Conservation (phyloP, 2,113 vertebrate species). For the Atherinomorus stipes region DNA sequence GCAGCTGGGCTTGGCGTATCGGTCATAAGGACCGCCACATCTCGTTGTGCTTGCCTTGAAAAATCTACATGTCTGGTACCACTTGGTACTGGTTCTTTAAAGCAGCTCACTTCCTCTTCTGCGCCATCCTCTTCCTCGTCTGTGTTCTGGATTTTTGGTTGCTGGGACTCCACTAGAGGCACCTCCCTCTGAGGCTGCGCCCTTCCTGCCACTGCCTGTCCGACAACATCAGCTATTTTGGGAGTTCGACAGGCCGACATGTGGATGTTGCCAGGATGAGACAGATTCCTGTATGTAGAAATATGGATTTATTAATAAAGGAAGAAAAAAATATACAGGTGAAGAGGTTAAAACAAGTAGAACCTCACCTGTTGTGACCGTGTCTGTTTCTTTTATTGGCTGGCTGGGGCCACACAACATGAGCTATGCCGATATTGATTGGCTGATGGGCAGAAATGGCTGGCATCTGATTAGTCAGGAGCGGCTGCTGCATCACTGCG, state of each 20-base stretch:
- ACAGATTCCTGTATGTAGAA: slow-evolving; percentile 72
- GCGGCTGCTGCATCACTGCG: slow-evolving; percentile 89
- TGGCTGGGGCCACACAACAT: slow-evolving; percentile 95
- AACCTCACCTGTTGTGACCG: slow-evolving; percentile 89
- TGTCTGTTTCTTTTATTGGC: slow-evolving; percentile 90
- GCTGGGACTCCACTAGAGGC: slow-evolving; percentile 34
- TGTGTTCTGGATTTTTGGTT: slow-evolving; percentile 69
- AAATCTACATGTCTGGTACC: slow-evolving; percentile 66
- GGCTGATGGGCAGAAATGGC: slow-evolving; percentile 93
- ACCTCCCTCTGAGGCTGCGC: slow-evolving; percentile 45
- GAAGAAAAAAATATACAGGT: too few relatives aligned
- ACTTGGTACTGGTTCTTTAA: slow-evolving; percentile 75
- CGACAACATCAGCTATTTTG: slow-evolving; percentile 85
- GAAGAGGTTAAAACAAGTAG: background rate
- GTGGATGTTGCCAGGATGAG: slow-evolving; percentile 87
- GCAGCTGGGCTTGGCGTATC: slow-evolving; percentile 90
- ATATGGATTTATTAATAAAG: background rate
- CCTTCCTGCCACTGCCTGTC: slow-evolving; percentile 70
- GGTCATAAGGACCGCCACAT: slow-evolving; percentile 85
- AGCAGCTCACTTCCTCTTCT: slow-evolving; percentile 81
- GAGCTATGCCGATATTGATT: slow-evolving; percentile 95
- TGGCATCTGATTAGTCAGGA: slow-evolving; percentile 91
- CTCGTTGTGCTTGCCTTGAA: slow-evolving; percentile 70
- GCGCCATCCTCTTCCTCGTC: slow-evolving; percentile 79
- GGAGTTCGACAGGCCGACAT: slow-evolving; percentile 87